phyloP scores from a whole-genome alignment of 2,888 invertebrate species.

The Ametastegia equiseti region DNA sequence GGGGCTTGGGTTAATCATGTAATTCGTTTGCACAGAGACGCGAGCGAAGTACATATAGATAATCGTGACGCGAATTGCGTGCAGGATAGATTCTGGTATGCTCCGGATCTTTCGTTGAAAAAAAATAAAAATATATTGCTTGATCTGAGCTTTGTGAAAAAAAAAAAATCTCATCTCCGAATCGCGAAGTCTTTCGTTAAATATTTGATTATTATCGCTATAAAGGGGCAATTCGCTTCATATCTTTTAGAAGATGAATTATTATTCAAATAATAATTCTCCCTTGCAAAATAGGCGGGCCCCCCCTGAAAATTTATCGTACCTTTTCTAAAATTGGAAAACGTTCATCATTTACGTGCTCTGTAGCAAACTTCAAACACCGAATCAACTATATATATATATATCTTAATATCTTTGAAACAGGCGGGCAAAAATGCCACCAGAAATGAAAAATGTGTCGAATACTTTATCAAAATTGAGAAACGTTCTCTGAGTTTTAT shows the following conservation, averaged over 20 bases:
- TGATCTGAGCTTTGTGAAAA: background rate
- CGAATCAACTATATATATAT: too few relatives aligned
- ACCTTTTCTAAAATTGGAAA: too few relatives aligned
- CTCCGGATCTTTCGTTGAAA: background rate
- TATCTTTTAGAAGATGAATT: background rate
- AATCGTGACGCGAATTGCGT: background rate
- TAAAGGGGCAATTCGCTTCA: background rate
- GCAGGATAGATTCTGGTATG: background rate
- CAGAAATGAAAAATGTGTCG: too few relatives aligned
- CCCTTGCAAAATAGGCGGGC: too few relatives aligned
- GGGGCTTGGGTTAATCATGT: background rate
- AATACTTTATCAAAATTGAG: too few relatives aligned
- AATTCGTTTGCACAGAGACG: background rate
- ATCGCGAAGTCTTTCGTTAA: background rate
- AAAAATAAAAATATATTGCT: background rate
- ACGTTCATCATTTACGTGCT: too few relatives aligned
- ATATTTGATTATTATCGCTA: background rate
- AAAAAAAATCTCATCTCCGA: background rate
- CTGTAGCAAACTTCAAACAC: too few relatives aligned
- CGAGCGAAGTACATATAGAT: background rate
- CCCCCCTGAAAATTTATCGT: too few relatives aligned
- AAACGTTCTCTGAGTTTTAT: too few relatives aligned
- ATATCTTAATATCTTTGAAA: too few relatives aligned
- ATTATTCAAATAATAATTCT: background rate
- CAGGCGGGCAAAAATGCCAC: too few relatives aligned